Base-by-base conservation (phyloP, 1,140 invertebrate genomes). In the Nylanderia fulva region DNA sequence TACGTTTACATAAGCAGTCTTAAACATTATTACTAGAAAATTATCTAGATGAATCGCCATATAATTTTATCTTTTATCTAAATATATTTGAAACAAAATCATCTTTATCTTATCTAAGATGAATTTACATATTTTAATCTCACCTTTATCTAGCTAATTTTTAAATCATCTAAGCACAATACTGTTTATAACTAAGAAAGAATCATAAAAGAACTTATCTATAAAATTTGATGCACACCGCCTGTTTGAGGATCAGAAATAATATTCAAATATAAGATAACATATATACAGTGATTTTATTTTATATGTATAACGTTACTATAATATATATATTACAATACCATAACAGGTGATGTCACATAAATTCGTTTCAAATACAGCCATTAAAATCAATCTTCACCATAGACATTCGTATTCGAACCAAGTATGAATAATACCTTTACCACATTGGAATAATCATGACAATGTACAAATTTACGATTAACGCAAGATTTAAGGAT, bases 281-380 rank as follows among this genome's bases (percentile, higher is more conserved):
- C 61, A 52, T 58, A 71, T 48, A 48, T 61, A 82, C 52, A 72
- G 71, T 84, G 24, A 15, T 63, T 84, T 82, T 82, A 82, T 82
- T 82, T 52, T 79, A 79, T 82, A 71, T 52, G 45, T 48, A 82
- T 72, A 80, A 80, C 52, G 4, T 71, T 45, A 69, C 48, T 71
- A 80, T 45, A 48, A 33, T 33, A 33, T 48, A 48, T 48, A 48
- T 82, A 82, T 58, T 82, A 71, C 66, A 71, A 71, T 82, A 72
- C 13, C 33, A 82, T 56, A 82, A 82, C 77, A 82, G 66, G 52
- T 72, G 77, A 39, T 18, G 66, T 82, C 52, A 82, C 77, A 60
- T 72, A 82, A 82, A 82, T 82, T 72, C 52, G 58, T 60, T 82
- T 82, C n/a, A 58, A 82, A 72, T 82, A 82, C 66, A 82, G 52